Conservation (phyloP, 1,140 invertebrate species). For the Drosophila malerkotliana region DNA sequence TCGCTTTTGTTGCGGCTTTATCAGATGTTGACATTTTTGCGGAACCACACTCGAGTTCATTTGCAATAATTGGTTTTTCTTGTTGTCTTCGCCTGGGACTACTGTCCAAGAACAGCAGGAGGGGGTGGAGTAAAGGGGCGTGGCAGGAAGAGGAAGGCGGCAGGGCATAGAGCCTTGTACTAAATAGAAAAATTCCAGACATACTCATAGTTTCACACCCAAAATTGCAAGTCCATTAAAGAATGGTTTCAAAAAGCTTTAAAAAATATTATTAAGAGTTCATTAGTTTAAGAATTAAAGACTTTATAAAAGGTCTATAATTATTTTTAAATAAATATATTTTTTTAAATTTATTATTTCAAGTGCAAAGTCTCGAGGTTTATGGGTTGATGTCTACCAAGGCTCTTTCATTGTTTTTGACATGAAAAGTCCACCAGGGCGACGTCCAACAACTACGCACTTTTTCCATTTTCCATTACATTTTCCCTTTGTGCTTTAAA, state of each 20-base stretch:
- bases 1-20: slow-evolving; percentile 68
- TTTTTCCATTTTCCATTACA: slow-evolving; percentile 15
- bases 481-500: not conserved
- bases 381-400: slow-evolving; percentile 61
- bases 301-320: too few species aligned
- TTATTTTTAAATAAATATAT: too few species aligned
- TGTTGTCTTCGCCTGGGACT: slow-evolving; percentile 50
- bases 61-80: slow-evolving; percentile 83
- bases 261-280: too few species aligned
- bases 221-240: slow-evolving; percentile 21
- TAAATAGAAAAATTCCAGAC: slow-evolving; percentile 61
- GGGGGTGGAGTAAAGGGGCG: not conserved
- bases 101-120: not conserved
- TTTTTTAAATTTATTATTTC: not conserved
- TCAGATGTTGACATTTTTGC: slow-evolving; percentile 82
- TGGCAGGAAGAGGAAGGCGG: not conserved
- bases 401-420: slow-evolving; percentile 5
- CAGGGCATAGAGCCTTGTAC: slow-evolving; percentile 27
- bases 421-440: slow-evolving; percentile 7
- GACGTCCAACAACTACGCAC: slow-evolving; percentile 16
- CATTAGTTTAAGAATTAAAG: not conserved
- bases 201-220: slow-evolving; percentile 59
- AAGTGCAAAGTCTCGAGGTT: slow-evolving; percentile 19
- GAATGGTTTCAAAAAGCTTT: slow-evolving; percentile 3
- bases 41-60: slow-evolving; percentile 83